Conservation (phyloP, 2,113 vertebrate genomes). For the Toxotes chatareus region DNA sequence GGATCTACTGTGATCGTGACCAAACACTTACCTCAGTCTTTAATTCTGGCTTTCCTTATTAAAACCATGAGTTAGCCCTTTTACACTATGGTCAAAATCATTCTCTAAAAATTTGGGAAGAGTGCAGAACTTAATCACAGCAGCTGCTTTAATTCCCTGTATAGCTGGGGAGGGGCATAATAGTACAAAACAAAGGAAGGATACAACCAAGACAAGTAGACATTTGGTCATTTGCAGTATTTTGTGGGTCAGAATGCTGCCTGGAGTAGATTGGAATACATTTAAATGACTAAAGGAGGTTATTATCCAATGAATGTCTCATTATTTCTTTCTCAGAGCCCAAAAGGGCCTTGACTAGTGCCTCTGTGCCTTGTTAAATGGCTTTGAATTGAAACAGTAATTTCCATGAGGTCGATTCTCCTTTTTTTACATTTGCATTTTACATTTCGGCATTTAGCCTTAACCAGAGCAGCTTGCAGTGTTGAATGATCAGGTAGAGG, state of each 20-base stretch:
- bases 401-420: conserved; percentile 44
- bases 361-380: conserved; percentile 31
- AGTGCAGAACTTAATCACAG: not conserved
- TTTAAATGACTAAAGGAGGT: conserved; percentile 58
- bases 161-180: not conserved
- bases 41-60: not conserved
- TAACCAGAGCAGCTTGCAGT: not conserved
- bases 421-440: conserved; percentile 37
- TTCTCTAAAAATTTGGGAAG: conserved; percentile 3
- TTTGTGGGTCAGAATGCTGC: conserved; percentile 44
- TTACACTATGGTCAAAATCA: not conserved
- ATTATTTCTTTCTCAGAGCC: conserved; percentile 50
- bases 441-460: conserved; percentile 22
- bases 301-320: conserved; percentile 63
- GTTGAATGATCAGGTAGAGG: conserved; percentile 11
- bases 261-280: conserved; percentile 51
- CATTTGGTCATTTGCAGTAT: conserved; percentile 44
- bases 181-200: conserved; percentile 5
- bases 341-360: conserved; percentile 33
- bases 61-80: no score
- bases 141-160: not conserved
- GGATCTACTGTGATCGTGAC: not conserved
- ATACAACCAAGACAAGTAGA: conserved; percentile 10
- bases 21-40: not conserved
- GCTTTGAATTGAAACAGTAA: conserved; percentile 50